Percentiles rank a stretch among this genome's conserved stretches.
Evolutionary conservation across 2,113 vertebrate species (phyloP).

Genomic region (Bombycilla garrulus): DNA sequence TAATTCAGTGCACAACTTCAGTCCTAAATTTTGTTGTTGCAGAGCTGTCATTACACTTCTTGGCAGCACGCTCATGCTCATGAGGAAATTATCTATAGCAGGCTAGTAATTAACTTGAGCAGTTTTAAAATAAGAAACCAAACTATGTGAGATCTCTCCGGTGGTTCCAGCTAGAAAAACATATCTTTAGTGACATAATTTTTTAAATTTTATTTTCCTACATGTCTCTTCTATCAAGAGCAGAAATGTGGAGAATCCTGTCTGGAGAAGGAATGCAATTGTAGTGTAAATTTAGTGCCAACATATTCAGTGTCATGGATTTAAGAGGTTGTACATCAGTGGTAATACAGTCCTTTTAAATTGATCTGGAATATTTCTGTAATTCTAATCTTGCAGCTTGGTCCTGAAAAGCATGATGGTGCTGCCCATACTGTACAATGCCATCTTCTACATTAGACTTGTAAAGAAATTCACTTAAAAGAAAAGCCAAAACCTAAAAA

Average conservation of each 20-base stretch:
- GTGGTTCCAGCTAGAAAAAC: not conserved
- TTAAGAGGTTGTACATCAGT: not conserved
- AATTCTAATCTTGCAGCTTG: not conserved
- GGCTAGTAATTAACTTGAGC: not conserved
- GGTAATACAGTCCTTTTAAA: not conserved
- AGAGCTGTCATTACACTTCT: not conserved
- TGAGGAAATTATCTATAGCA: slow-evolving; percentile 2
- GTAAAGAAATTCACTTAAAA: not conserved
- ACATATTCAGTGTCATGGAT: not conserved
- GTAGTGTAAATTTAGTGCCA: not conserved
- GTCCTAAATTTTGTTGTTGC: not conserved
- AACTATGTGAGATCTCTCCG: not conserved
- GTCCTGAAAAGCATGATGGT: not conserved
- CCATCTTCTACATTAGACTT: not conserved
- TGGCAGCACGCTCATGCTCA: not conserved
- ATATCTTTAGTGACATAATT: not conserved
- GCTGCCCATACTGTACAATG: not conserved
- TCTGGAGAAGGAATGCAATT: not conserved
- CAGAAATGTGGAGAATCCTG: not conserved
- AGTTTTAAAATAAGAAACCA: slow-evolving; percentile 2
- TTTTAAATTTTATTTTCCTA: not conserved
- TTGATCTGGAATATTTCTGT: not conserved
- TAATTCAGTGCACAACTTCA: slow-evolving; percentile 9
- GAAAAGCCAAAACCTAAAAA: no score
- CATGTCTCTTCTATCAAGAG: not conserved